Evolutionary conservation across 2,113 vertebrate species (phyloP).

Genomic region (Neogale vison): DNA sequence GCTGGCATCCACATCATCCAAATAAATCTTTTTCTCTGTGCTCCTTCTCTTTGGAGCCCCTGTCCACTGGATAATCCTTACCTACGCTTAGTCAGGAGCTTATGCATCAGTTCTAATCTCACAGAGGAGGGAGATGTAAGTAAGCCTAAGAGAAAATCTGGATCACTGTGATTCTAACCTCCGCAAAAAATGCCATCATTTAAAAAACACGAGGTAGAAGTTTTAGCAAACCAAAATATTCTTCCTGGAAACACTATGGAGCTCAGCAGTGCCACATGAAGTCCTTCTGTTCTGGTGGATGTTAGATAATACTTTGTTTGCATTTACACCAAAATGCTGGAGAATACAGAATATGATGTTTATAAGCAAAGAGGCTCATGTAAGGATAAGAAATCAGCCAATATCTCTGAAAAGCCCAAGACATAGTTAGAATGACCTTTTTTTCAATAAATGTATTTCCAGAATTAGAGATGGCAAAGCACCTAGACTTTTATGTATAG

Average conservation of each 20-base stretch:
- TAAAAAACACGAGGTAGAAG: neutral
- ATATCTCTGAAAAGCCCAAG: neutral
- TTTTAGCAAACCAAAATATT: neutral
- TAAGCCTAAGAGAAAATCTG: neutral
- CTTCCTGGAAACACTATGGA: neutral
- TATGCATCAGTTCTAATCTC: neutral
- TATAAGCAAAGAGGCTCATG: neutral
- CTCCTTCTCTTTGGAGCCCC: neutral
- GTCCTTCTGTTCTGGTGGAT: neutral
- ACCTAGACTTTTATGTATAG: neutral
- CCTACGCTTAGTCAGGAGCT: neutral
- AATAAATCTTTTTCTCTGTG: neutral
- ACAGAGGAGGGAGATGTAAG: neutral
- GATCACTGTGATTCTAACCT: neutral
- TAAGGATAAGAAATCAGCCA: neutral
- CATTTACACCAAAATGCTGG: neutral
- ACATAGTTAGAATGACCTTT: neutral
- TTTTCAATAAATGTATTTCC: neutral
- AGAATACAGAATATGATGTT: neutral
- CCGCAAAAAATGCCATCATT: neutral
- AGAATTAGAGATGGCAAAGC: neutral
- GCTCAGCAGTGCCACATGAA: neutral
- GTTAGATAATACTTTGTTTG: neutral
- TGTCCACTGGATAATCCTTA: neutral
- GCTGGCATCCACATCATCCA: neutral